A percentile compares a stretch with the other conserved stretches of the same genome.
Evolutionary conservation across 2,797 vertebrate genomes (phyloP).

Genomic region (Tokudaia tokunoshimensis): DNA sequence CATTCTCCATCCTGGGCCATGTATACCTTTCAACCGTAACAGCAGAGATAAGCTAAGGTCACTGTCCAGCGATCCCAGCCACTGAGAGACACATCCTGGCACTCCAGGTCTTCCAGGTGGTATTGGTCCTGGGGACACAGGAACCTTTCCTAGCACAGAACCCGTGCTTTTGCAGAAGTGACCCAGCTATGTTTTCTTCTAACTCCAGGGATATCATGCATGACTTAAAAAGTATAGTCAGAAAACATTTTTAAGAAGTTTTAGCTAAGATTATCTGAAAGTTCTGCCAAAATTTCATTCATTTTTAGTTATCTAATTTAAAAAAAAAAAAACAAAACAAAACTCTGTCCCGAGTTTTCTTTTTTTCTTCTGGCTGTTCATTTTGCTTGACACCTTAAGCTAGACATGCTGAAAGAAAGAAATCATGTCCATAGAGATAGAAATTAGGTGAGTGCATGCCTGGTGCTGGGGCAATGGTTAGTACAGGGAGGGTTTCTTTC

Average conservation of each 20-base stretch:
- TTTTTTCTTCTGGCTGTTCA: constrained; percentile 3
- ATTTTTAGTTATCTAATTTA: not conserved
- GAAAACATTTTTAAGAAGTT: not conserved
- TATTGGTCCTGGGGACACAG: not conserved
- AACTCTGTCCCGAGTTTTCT: not conserved
- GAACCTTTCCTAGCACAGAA: not conserved
- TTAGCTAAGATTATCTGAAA: constrained; percentile 32
- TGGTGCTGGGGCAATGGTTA: not conserved
- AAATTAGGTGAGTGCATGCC: not conserved
- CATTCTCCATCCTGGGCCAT: not conserved
- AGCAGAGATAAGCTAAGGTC: not conserved
- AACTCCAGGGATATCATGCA: constrained; percentile 32
- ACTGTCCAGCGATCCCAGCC: not conserved
- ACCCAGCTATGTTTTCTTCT: not conserved
- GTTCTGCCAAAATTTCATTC: not conserved
- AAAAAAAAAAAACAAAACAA: not conserved
- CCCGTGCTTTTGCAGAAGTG: not conserved
- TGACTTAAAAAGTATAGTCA: not conserved
- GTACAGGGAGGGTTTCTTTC: not conserved
- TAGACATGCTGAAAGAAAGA: constrained; percentile 38
- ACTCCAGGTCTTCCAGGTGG: not conserved
- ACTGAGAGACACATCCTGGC: not conserved
- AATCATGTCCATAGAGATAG: not conserved
- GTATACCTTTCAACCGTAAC: not conserved
- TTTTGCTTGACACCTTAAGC: not conserved